Base-by-base conservation (phyloP, 2,888 invertebrate species). In the Lydus trimaculatus region DNA sequence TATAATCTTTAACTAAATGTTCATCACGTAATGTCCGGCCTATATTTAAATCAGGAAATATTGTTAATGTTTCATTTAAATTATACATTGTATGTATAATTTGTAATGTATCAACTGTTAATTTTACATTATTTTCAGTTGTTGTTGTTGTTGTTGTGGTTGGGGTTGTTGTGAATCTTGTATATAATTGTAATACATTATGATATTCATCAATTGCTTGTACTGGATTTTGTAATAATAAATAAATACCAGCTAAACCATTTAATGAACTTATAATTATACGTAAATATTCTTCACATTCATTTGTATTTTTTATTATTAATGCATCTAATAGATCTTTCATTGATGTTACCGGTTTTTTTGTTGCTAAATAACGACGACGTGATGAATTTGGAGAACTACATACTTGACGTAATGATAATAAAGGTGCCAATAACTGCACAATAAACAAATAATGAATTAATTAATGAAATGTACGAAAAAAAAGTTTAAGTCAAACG, bases 21-120 rank as follows among this genome's bases (percentile, higher is more conserved):
- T 81, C 82, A 78, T 90, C 90, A 61, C 88, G 77, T 9, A 89
- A 82, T 4, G 90, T 90, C 7, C 85, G 87, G 8, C 84, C 85
- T 11, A 78, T 78, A 5, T 85, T 83, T 48, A 84, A 80, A 66
- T 72, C 63, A 4, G 64, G 48, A 62, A n/a, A 48, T 31, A 78
- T 76, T 65, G 85, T 84, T 20, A 88, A 72, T 7, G 88, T 80
- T 69, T 91, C 88, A 3, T 88, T 85, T 61, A 92, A 84, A 82
- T 93, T 93, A 76, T 91, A 87, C 67, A 91, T 83, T 0, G 92
- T 88, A 81, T 94, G 94, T 28, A 93, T 89, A 78, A 89, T 86
- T 74, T 90, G 85, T 56, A 92, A 84, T 61, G 89, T 89, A 80
- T 94, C 93, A 20, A 92, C 89, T 60, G 87, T 84, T 62, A 89